Percentiles rank a stretch among this genome's conserved stretches.
Conservation (phyloP, 2,797 vertebrate species). For the Sebastes cheni region DNA sequence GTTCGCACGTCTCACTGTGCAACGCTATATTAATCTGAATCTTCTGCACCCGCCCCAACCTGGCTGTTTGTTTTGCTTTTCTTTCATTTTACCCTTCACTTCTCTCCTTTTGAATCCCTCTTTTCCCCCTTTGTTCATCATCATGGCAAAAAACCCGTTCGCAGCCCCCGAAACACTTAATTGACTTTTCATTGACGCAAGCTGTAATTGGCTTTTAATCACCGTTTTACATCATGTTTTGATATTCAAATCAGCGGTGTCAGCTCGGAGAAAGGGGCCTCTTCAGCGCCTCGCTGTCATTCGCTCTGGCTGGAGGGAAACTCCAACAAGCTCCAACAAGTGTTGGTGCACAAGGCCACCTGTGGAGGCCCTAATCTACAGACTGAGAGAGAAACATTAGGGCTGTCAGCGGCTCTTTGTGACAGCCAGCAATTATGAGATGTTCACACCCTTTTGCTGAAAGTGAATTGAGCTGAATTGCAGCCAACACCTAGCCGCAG, state of each 20-base stretch:
- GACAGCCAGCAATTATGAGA: not conserved
- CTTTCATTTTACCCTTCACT: constrained; percentile 3
- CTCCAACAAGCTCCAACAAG: not conserved
- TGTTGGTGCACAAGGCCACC: constrained; percentile 11
- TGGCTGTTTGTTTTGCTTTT: constrained; percentile 16
- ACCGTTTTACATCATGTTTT: constrained; percentile 81
- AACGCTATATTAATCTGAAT: not conserved
- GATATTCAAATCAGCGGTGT: constrained; percentile 80
- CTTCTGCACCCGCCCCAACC: not conserved
- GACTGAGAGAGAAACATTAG: constrained; percentile 11
- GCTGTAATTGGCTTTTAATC: constrained; percentile 84
- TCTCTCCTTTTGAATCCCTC: not conserved
- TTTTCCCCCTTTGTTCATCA: constrained; percentile 39
- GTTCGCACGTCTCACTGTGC: constrained; percentile 14
- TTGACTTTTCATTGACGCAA: constrained; percentile 72
- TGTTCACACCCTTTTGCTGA: not conserved
- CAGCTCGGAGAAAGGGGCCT: constrained; percentile 58
- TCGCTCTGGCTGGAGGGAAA: constrained; percentile 27
- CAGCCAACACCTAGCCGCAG: not conserved
- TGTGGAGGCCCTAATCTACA: not conserved
- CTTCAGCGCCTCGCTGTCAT: constrained; percentile 50
- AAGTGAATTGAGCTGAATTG: not conserved
- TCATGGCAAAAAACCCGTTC: constrained; percentile 49
- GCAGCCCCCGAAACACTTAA: constrained; percentile 68
- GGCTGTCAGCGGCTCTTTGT: not conserved